A percentile compares a stretch with the other conserved stretches of the same genome.
Evolutionary conservation across 2,797 vertebrate species (phyloP).

Genomic region (Hydrolagus colliei): DNA sequence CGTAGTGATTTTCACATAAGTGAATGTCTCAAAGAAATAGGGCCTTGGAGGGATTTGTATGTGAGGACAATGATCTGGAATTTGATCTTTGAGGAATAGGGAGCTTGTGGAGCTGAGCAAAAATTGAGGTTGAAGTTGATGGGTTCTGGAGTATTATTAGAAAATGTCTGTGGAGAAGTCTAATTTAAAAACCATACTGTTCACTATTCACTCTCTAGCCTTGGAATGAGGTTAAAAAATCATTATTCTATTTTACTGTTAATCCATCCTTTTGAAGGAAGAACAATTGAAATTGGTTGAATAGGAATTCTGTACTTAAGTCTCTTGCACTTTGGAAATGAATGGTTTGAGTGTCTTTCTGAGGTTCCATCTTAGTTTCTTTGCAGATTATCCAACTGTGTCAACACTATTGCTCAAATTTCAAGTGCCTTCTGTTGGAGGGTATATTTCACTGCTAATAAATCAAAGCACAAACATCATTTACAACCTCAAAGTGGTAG

Average conservation of each 20-base stretch:
- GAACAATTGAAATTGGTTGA: conserved; percentile 46
- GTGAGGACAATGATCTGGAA: too few relatives aligned
- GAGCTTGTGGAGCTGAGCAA: too few relatives aligned
- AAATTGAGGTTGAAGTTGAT: too few relatives aligned
- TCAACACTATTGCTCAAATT: conserved; percentile 28
- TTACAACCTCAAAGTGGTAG: neutral
- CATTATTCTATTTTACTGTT: neutral
- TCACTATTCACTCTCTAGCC: conserved; percentile 43
- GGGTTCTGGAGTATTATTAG: conserved; percentile 30
- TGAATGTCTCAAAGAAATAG: too few relatives aligned
- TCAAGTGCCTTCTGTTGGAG: conserved; percentile 15
- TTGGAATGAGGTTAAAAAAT: conserved; percentile 34
- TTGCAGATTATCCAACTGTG: conserved; percentile 1
- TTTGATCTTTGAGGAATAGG: too few relatives aligned
- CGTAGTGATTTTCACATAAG: too few relatives aligned
- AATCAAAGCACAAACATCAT: conserved; percentile 9
- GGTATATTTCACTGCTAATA: conserved; percentile 10
- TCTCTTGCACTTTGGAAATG: conserved; percentile 31
- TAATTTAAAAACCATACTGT: conserved; percentile 45
- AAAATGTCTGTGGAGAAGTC: conserved; percentile 43
- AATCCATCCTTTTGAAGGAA: neutral
- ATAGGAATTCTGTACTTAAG: conserved; percentile 47
- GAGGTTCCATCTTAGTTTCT: neutral
- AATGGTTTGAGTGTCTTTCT: neutral
- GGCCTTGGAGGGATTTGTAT: too few relatives aligned